Conservation (phyloP, 2,113 vertebrate genomes). For the Percina caprodes region DNA sequence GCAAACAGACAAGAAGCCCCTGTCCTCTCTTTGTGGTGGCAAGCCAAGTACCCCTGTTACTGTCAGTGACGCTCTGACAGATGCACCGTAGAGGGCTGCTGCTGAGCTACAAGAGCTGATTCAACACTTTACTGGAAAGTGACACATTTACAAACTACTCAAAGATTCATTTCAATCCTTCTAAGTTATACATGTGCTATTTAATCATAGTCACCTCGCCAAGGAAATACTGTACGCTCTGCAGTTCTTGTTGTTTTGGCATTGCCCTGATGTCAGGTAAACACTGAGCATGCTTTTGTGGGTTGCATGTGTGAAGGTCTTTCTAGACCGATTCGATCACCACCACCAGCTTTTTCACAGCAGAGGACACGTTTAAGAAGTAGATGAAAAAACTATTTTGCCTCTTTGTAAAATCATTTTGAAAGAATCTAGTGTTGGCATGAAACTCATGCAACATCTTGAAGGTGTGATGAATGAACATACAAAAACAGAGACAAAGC, state of each 20-base stretch:
- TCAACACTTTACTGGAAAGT: conserved; percentile 53
- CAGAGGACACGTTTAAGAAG: conserved; percentile 9
- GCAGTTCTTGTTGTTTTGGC: conserved; percentile 51
- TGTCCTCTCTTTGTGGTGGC: conserved; percentile 37
- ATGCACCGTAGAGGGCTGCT: conserved; percentile 44
- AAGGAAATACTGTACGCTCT: conserved; percentile 5
- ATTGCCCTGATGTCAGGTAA: conserved; percentile 53
- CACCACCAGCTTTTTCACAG: conserved; percentile 17
- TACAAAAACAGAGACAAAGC: conserved; percentile 20
- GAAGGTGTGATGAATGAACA: neutral
- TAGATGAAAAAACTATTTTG: neutral
- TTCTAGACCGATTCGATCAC: conserved; percentile 1
- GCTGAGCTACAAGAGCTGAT: conserved; percentile 67
- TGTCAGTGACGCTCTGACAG: conserved; percentile 63
- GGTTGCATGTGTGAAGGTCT: conserved; percentile 46
- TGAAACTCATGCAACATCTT: neutral
- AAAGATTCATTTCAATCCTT: conserved; percentile 54
- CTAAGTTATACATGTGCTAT: conserved; percentile 10
- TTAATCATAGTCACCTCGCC: conserved; percentile 44
- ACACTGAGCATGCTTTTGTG: conserved; percentile 19
- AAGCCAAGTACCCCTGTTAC: conserved; percentile 56
- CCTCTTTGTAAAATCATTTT: neutral
- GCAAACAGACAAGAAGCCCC: conserved; percentile 38
- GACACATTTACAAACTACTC: conserved; percentile 66
- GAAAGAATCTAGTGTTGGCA: neutral